Base-by-base conservation (phyloP, 2,888 invertebrate genomes). In the Pachycephus smyrnensis region DNA sequence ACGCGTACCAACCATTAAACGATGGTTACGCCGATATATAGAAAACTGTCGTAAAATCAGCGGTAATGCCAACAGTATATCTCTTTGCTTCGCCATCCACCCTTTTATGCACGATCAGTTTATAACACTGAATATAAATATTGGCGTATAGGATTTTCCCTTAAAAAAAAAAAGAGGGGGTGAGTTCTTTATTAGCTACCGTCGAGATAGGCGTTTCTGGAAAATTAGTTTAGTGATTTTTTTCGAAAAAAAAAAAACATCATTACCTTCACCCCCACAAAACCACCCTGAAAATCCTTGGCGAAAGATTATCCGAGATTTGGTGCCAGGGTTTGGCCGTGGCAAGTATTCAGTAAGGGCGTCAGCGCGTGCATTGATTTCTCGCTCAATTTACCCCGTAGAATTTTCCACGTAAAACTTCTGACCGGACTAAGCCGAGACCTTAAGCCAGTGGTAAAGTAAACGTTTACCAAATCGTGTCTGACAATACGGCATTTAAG, bases 361-460 rank as follows among this genome's bases (percentile, higher is more conserved):
- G 91, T 90, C 85, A 91, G 87, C 86, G 89, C 90, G 88, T 89
- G 87, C 87, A 88, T 89, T 88, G 89, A 90, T 91, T 91, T 90
- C 87, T 85, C 91, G 90, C 91, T 91, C 91, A 90, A 91, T 91
- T 91, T 91, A 90, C 83, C 75, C 81, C 86, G 82, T 86, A 89
- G 88, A 88, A 89, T 90, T 88, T 86, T 83, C 80, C 77, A 78
- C 79, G 76, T 31, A 71, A 35, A 74, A 74, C 55, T 74, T 74
- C 36, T 30, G 37, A 74, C 33, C 74, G 71, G 31, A 32, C 36
- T 74, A 36, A 74, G 36, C 74, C 74, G 74, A 37, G 12, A 30
- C 74, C 36, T 74, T 74, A 74, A 74, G 74, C 74, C 74, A 33
- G 74, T 33, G 35, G 55, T 55, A 23, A 55, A 30, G 35, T 85